Evolutionary conservation across 2,113 vertebrate species (phyloP).

Genomic region (Brachyhypopomus gauderio): DNA sequence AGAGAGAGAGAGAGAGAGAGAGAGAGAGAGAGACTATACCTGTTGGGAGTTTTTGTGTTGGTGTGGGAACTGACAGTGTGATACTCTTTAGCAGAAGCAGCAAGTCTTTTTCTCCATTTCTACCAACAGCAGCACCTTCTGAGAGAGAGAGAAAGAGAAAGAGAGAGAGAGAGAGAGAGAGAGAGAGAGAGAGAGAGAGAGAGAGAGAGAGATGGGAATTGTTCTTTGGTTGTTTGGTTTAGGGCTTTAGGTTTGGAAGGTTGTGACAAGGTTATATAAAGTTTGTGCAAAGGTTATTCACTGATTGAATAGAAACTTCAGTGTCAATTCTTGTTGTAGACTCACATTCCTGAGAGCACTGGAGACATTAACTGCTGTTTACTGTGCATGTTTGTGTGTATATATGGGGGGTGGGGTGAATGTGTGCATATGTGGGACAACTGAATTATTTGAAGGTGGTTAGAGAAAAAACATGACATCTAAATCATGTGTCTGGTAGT

Average conservation of each 20-base stretch:
- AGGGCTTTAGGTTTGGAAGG: conserved; percentile 2
- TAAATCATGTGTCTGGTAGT: background rate
- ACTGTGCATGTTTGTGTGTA: conserved; percentile 53
- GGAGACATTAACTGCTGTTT: conserved; percentile 34
- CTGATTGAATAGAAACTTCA: conserved; percentile 21
- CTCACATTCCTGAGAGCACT: conserved; percentile 47
- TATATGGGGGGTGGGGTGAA: conserved; percentile 8
- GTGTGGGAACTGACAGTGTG: conserved; percentile 52
- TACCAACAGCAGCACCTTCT: conserved; percentile 72
- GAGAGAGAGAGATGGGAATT: conserved; percentile 35
- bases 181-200: conserved; percentile 28
- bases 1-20: background rate
- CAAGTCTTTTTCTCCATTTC: conserved; percentile 74
- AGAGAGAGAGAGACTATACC: conserved; percentile 51
- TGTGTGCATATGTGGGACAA: background rate
- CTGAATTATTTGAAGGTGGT: conserved; percentile 30
- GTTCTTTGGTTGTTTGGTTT: conserved; percentile 19
- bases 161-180: too few species aligned
- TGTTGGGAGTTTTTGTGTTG: conserved; percentile 65
- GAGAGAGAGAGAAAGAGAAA: conserved; percentile 46
- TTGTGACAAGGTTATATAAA: conserved; percentile 47
- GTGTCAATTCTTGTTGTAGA: conserved; percentile 18
- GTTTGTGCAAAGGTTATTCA: conserved; percentile 35
- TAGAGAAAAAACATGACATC: background rate
- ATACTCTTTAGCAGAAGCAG: conserved; percentile 75